phyloP scores from a whole-genome alignment of 1,140 invertebrate species.

The Procambarus clarkii region DNA sequence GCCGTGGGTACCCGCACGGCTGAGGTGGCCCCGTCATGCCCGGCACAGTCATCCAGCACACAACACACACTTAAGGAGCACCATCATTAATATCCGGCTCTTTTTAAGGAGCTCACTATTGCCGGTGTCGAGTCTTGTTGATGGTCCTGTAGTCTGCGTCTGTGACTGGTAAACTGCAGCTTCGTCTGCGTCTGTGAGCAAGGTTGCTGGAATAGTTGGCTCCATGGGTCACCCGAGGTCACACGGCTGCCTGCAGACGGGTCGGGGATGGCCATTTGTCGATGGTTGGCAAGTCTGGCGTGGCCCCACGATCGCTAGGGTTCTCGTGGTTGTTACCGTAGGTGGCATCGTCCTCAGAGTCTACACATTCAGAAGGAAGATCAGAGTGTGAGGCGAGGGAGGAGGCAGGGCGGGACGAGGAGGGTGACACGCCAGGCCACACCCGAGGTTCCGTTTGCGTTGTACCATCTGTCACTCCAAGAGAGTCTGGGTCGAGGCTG shows the following conservation, averaged over 20 bases:
- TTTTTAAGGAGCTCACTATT: no score
- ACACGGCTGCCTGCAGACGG: constrained; percentile 25
- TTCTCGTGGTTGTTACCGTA: neutral
- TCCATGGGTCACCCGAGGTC: neutral
- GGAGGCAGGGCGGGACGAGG: constrained; percentile 61
- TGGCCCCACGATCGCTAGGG: neutral
- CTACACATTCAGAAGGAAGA: constrained; percentile 61
- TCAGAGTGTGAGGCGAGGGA: constrained; percentile 66
- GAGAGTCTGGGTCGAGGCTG: constrained; percentile 5
- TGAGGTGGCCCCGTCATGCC: neutral
- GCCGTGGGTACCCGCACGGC: neutral
- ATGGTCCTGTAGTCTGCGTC: neutral
- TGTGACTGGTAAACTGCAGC: neutral
- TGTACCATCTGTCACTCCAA: constrained; percentile 34
- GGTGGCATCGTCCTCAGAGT: constrained; percentile 56
- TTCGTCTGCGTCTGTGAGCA: neutral
- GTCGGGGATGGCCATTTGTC: neutral
- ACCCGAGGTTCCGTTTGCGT: constrained; percentile 35
- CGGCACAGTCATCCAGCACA: neutral
- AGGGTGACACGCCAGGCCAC: constrained; percentile 27
- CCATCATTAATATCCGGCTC: no score
- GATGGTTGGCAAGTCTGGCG: neutral
- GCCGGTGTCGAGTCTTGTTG: neutral
- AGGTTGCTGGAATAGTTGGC: neutral
- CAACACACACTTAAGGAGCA: neutral